Evolutionary conservation across 2,797 vertebrate species (phyloP).

Genomic region (Platyrinchus mystaceus): DNA sequence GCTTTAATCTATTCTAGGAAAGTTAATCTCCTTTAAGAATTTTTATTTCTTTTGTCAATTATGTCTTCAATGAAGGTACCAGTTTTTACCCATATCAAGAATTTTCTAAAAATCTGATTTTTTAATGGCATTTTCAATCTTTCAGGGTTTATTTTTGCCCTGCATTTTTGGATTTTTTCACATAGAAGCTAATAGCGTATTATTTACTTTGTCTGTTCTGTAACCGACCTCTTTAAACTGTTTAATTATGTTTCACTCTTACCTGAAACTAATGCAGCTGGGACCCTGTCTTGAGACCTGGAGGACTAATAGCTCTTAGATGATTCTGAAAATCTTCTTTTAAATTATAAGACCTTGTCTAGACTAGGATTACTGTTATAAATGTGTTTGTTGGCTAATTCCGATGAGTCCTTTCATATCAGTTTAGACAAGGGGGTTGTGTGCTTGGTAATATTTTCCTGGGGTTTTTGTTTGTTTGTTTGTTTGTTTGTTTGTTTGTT

Average conservation of each 20-base stretch:
- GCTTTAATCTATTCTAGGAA: not conserved
- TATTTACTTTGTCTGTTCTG: not conserved
- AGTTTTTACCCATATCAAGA: not conserved
- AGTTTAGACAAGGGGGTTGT: not conserved
- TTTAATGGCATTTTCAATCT: not conserved
- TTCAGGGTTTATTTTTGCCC: not conserved
- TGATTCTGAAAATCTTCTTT: slow-evolving; percentile 8
- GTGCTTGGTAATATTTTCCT: not conserved
- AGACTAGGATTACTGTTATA: not conserved
- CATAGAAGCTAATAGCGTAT: not conserved
- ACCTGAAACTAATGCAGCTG: not conserved
- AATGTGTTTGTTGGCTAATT: not conserved
- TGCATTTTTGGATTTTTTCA: not conserved
- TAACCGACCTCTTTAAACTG: not conserved
- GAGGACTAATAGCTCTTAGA: not conserved
- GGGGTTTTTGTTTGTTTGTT: fast-evolving
- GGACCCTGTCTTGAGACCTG: not conserved
- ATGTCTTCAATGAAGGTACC: not conserved
- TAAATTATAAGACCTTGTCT: not conserved
- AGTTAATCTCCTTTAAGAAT: not conserved
- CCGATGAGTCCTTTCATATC: not conserved
- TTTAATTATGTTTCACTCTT: not conserved
- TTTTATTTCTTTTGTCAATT: not conserved
- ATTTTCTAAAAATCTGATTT: not conserved
- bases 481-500: not conserved